Percentiles rank a stretch among this genome's conserved stretches.
phyloP scores from a whole-genome alignment of 2,797 vertebrate genomes.

The Parotocinclus haroldoi region DNA sequence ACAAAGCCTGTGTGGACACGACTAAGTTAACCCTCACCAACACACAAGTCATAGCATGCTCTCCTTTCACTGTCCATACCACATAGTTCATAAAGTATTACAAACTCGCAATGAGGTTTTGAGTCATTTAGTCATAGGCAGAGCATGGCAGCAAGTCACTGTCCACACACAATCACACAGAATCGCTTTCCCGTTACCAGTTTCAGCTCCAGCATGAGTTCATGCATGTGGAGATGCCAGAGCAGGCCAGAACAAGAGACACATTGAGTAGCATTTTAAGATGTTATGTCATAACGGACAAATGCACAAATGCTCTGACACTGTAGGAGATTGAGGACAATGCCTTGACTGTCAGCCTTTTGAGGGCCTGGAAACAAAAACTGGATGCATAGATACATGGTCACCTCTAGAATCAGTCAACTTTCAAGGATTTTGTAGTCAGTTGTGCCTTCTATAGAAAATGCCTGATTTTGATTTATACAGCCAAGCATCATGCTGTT shows the following conservation, averaged over 20 bases:
- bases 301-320: slow-evolving; percentile 35
- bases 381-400: too few species aligned
- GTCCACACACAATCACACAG: slow-evolving; percentile 5
- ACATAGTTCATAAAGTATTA: background rate
- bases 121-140: background rate
- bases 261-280: slow-evolving; percentile 58
- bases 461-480: too few species aligned
- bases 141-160: background rate
- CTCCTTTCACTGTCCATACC: background rate
- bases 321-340: slow-evolving; percentile 1
- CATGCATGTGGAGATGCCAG: slow-evolving; percentile 48
- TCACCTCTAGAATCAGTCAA: too few species aligned
- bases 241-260: slow-evolving; percentile 57
- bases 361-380: too few species aligned
- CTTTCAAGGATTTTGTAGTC: too few species aligned
- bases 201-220: slow-evolving; percentile 42
- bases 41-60: slow-evolving; percentile 1
- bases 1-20: background rate
- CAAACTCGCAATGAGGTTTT: slow-evolving; percentile 8
- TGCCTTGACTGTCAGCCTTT: too few species aligned
- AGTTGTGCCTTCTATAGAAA: too few species aligned
- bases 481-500: too few species aligned
- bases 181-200: background rate
- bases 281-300: slow-evolving; percentile 42
- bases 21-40: background rate